Percentiles rank a stretch among this genome's conserved stretches.
These are phyloP conservation scores for Mobula birostris DNA, from an alignment of 2,113 vertebrate species.

Conservation along the genomic window DNA sequence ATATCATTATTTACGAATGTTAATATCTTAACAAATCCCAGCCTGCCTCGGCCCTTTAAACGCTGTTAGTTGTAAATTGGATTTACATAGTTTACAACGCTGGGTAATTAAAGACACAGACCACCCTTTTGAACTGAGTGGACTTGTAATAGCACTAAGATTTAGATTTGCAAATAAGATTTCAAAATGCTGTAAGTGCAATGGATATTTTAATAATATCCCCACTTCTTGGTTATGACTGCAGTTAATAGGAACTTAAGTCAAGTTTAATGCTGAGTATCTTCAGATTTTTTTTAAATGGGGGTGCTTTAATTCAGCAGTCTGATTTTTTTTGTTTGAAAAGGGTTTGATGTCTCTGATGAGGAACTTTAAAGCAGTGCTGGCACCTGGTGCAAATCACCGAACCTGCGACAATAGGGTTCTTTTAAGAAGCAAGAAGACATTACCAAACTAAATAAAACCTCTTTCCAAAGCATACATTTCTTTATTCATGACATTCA, in stretches of 20 bases:
- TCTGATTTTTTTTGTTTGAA: neutral
- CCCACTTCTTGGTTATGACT: neutral
- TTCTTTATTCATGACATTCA: neutral
- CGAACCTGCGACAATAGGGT: neutral
- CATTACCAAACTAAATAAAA: neutral
- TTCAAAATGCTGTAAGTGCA: neutral
- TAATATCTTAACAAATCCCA: slow-evolving; percentile 66
- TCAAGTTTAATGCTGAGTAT: neutral
- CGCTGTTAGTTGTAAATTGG: slow-evolving; percentile 70
- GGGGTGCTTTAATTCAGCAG: neutral
- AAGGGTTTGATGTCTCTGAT: neutral
- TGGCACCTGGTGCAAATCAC: neutral
- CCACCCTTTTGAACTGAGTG: slow-evolving; percentile 46
- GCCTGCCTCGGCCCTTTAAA: slow-evolving; percentile 66
- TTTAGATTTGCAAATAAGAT: neutral
- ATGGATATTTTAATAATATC: neutral
- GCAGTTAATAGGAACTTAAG: neutral
- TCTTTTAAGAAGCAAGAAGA: neutral
- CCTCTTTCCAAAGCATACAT: neutral
- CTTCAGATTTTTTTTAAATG: neutral
- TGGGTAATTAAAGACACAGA: slow-evolving; percentile 67
- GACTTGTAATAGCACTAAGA: neutral
- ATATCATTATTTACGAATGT: slow-evolving; percentile 61
- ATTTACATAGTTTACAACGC: slow-evolving; percentile 71
- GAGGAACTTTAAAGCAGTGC: neutral